A percentile compares a stretch with the other conserved stretches of the same genome.
Evolutionary conservation across 2,113 vertebrate genomes (phyloP).

Genomic region (Lutjanus erythropterus): DNA sequence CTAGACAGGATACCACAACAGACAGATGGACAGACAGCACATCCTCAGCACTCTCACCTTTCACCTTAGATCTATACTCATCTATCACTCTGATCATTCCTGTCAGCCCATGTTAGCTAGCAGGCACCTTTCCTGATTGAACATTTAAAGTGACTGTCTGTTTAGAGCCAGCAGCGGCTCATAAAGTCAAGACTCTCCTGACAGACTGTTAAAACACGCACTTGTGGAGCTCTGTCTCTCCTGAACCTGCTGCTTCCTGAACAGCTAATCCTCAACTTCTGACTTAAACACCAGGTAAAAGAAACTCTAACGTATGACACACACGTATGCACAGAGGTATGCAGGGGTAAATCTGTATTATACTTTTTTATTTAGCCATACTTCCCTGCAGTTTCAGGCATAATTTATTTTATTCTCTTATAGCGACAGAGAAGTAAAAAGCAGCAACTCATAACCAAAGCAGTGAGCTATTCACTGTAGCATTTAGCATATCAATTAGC

Average conservation of each 20-base stretch:
- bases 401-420: neutral
- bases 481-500: neutral
- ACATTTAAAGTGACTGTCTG: constrained; percentile 47
- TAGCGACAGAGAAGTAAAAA: neutral
- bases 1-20: constrained; percentile 68
- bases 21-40: constrained; percentile 28
- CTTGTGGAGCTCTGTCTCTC: constrained; percentile 12
- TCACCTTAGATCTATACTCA: constrained; percentile 53
- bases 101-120: constrained; percentile 15
- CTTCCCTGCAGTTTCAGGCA: neutral
- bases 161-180: constrained; percentile 18
- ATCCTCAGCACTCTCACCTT: constrained; percentile 71
- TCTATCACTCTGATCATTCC: constrained; percentile 36
- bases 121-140: constrained; percentile 31
- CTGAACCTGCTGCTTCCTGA: constrained; percentile 77
- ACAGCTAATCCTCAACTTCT: constrained; percentile 68
- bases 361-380: neutral
- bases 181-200: constrained; percentile 40
- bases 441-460: neutral
- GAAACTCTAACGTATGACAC: constrained; percentile 6
- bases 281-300: constrained; percentile 64
- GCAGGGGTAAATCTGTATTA: neutral
- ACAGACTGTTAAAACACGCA: constrained; percentile 62
- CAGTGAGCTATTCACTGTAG: neutral
- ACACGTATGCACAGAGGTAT: neutral